Conservation (phyloP, 2,888 invertebrate genomes). For the Agrochola circellaris region DNA sequence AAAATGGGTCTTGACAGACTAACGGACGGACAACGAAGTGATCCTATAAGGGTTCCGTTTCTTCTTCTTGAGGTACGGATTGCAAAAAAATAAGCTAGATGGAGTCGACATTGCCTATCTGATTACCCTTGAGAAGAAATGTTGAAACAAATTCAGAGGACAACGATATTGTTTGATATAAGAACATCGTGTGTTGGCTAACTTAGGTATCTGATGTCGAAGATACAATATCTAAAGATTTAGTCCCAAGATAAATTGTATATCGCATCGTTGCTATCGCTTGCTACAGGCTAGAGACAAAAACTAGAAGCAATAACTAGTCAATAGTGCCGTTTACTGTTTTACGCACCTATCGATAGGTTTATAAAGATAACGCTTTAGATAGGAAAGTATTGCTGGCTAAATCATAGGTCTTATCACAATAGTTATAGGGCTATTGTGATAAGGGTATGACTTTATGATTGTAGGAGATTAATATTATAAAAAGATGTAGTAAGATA, state of each 20-base stretch:
- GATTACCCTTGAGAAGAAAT: too few species aligned
- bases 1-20: too few species aligned
- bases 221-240: slow-evolving; percentile 17
- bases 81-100: too few species aligned
- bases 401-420: slow-evolving; percentile 16
- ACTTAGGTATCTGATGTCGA: background rate
- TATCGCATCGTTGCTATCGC: slow-evolving; percentile 8
- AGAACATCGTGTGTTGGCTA: too few species aligned
- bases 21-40: too few species aligned
- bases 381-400: slow-evolving; percentile 11
- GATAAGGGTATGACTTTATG: background rate
- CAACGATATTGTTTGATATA: too few species aligned
- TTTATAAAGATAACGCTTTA: background rate
- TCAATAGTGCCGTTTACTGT: background rate
- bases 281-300: background rate
- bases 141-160: too few species aligned
- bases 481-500: background rate
- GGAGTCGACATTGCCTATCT: too few species aligned
- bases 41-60: too few species aligned
- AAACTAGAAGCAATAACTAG: slow-evolving; percentile 5
- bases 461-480: background rate
- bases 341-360: slow-evolving; percentile 25
- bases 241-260: slow-evolving; percentile 3
- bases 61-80: too few species aligned
- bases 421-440: background rate